Conservation (phyloP, 1,140 invertebrate species). For the Listronotus bonariensis region DNA sequence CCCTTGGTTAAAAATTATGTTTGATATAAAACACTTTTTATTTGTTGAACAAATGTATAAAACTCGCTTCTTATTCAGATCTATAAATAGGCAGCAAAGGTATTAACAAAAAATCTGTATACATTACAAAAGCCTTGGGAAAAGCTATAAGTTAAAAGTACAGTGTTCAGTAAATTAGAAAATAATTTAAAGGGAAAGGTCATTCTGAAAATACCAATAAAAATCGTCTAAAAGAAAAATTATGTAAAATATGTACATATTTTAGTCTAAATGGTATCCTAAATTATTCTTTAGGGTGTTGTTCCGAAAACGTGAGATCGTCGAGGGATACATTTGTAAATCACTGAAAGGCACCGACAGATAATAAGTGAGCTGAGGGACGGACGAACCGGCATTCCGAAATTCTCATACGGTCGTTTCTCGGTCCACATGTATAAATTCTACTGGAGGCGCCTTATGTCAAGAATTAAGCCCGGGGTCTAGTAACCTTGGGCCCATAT, state of each 20-base stretch:
- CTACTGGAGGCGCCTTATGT: constrained; percentile 83
- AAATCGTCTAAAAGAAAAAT: constrained; percentile 10
- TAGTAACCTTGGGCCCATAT: constrained; percentile 52
- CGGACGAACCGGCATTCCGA: constrained; percentile 50
- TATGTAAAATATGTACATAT: constrained; percentile 30
- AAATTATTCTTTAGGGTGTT: constrained; percentile 19
- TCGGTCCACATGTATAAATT: constrained; percentile 86
- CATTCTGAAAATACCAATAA: constrained; percentile 9
- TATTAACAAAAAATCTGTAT: no score
- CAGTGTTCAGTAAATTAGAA: not conserved
- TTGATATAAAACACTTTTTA: no score
- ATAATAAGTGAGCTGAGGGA: constrained; percentile 56
- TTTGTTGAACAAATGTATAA: no score
- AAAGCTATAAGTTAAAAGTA: not conserved
- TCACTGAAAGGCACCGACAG: constrained; percentile 52
- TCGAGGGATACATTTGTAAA: constrained; percentile 40
- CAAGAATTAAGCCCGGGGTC: constrained; percentile 65
- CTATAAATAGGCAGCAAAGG: no score
- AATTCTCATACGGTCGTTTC: constrained; percentile 80
- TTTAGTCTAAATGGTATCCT: constrained; percentile 22
- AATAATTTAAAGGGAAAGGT: not conserved
- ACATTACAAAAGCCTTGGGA: no score
- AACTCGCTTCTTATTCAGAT: no score
- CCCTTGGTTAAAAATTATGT: no score
- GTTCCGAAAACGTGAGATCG: constrained; percentile 34